Base-by-base conservation (phyloP, 1,140 invertebrate genomes). In the Ooceraea biroi region DNA sequence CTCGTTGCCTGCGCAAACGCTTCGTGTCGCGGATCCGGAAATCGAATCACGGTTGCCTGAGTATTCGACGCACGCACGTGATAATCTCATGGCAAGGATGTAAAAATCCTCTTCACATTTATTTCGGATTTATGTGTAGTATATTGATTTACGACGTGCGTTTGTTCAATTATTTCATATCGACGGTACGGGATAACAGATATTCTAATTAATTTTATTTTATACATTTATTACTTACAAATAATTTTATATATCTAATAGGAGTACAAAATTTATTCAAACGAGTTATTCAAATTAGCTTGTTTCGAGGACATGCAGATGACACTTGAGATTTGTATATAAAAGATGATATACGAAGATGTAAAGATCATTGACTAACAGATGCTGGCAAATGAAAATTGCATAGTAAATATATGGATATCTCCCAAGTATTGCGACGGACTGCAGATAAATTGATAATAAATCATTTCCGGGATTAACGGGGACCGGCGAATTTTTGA, bases 381-480 rank as follows among this genome's bases (percentile, higher is more conserved):
- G n/a, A 41, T 22, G 36, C n/a, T 14, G 19, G 5, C 14, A 44
- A 25, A n/a, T 25, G 8, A 57, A 58, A 58, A 22, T 41, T 25
- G 19, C 17, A 17, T 36, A 36, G n/a, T n/a, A 71, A 12, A 55
- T 10, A 5, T 36, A 22, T 68, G n/a, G 36, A 36, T 36, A 36
- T 36, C 7, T 36, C 2, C 36, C 2, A 36, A 36, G 7, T 17
- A 17, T 52, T 17, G n/a, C 50, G 50, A 17, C 7, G 36, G 2
- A 7, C 7, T 10, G 48, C 48, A 1, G 48, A 3, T 17, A 46
- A 61, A 46, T 66, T 44, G 19, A 44, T 46, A 66, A 46, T 66
- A 19, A 22, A 68, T 44, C n/a, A 77, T 77, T 66, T 22, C 61
- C 22, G 52, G 10, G 27, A 22, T 11, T 72, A n/a, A 46, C 19